Base-by-base conservation (phyloP, 2,797 vertebrate genomes). In the Lagocephalus sceleratus region DNA sequence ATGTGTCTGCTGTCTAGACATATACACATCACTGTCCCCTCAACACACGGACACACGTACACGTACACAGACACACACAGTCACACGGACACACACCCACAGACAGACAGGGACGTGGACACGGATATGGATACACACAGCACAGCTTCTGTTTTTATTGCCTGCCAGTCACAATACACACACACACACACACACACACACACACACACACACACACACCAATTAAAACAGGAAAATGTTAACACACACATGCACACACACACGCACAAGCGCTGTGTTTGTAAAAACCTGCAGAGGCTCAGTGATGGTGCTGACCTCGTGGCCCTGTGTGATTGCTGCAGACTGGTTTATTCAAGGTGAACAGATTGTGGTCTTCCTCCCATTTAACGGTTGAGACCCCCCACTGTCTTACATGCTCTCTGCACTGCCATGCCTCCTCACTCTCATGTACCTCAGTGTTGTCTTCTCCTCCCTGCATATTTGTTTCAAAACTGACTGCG, bases 1-100 rank as follows among this genome's bases (percentile, higher is more conserved):
- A 71, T 88, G 85, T 84, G 87, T 84, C 70, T 73, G 68, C 79
- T 85, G 88, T 88, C 89, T 82, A 84, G 73, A 87, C 73, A 58
- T 63, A 67, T 90, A 67, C 59, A 26, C 65, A 75, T 90, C 87
- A 86, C 58, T 69, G 75, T 71, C 66, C 73, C 54, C 67, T 76
- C 47, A 53, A 50, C 46, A 74, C 50, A 50, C 38, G 62, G 56
- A 60, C 45, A 51, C 12, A 59, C 52, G 63, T n/a, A 56, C 57
- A 64, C 55, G 66, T 35, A 62, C n/a, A 55, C 20, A 47, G 26
- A 60, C 22, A 42, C 51, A 65, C 17, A n/a, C n/a, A n/a, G n/a
- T n/a, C n/a, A n/a, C n/a, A n/a, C n/a, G n/a, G n/a, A n/a, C n/a
- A n/a, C n/a, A n/a, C n/a, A n/a, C n/a, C n/a, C n/a, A n/a, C n/a